Percentiles rank a stretch among this genome's conserved stretches.
Conservation (phyloP, 2,888 invertebrate species). For the Drosophila subsilvestris region DNA sequence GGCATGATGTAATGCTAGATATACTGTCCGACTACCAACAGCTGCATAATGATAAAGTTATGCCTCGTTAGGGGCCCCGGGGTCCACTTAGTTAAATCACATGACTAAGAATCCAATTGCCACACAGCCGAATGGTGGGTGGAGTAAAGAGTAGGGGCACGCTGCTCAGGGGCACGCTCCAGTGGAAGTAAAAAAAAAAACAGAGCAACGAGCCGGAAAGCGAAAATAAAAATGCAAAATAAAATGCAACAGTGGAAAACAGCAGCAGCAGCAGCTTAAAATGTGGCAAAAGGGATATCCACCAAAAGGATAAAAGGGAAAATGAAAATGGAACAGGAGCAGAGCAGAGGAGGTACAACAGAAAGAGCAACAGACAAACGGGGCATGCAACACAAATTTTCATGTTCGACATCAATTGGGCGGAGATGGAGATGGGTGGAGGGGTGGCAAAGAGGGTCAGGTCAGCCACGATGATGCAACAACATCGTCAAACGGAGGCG, state of each 20-base stretch:
- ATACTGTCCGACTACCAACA: constrained; percentile 22
- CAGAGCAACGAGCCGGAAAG: constrained; percentile 53
- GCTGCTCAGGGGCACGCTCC: background rate
- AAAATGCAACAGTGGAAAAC: constrained; percentile 42
- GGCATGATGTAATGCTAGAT: background rate
- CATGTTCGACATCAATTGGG: constrained; percentile 72
- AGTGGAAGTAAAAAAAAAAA: constrained; percentile 26
- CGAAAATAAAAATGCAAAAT: constrained; percentile 43
- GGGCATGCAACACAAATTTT: constrained; percentile 69
- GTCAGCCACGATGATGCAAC: constrained; percentile 12
- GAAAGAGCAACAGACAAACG: constrained; percentile 38
- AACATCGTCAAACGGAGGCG: constrained; percentile 27
- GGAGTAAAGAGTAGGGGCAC: constrained; percentile 1
- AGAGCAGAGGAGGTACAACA: constrained; percentile 12
- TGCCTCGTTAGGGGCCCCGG: constrained; percentile 14
- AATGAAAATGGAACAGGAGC: constrained; percentile 25
- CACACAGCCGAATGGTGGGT: constrained; percentile 11
- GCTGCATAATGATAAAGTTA: constrained; percentile 38
- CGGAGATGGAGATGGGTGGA: constrained; percentile 20
- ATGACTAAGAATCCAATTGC: constrained; percentile 28
- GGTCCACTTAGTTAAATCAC: constrained; percentile 45
- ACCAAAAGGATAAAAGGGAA: constrained; percentile 26
- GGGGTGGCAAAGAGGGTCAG: constrained; percentile 2
- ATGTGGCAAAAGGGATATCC: constrained; percentile 33
- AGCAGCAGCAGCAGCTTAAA: constrained; percentile 29